Conservation (phyloP, 2,797 vertebrate genomes). For the Tympanoctomys barrerae region DNA sequence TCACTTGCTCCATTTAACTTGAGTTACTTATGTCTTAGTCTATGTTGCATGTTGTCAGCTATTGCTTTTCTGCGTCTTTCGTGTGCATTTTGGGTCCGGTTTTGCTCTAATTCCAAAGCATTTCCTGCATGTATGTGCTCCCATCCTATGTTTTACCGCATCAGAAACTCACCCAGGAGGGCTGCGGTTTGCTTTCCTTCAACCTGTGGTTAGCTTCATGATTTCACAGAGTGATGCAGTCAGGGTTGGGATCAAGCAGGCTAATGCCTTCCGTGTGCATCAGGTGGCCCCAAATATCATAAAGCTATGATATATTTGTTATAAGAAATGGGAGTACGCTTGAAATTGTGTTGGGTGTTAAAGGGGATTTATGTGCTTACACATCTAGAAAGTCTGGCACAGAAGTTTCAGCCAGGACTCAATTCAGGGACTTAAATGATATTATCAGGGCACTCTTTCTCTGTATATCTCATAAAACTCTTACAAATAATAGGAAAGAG, state of each 20-base stretch:
- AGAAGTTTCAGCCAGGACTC: background rate
- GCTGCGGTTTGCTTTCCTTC: background rate
- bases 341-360: slow-evolving; percentile 14
- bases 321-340: background rate
- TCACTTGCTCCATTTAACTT: background rate
- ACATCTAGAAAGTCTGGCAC: slow-evolving; percentile 1
- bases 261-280: background rate
- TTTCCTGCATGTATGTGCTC: background rate
- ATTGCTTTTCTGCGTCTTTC: background rate
- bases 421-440: background rate
- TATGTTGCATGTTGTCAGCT: background rate
- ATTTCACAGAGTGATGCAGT: background rate
- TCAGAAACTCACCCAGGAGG: background rate
- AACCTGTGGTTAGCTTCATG: background rate
- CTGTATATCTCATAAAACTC: background rate
- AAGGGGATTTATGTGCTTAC: background rate
- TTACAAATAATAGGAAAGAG: slow-evolving; percentile 10
- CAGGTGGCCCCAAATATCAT: background rate
- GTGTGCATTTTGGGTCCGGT: background rate
- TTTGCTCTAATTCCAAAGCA: background rate
- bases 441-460: background rate
- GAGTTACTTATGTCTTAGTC: slow-evolving; percentile 51
- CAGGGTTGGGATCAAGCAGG: background rate
- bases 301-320: slow-evolving; percentile 13
- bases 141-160: background rate